phyloP scores from a whole-genome alignment of 2,113 vertebrate species.

The Apteryx mantelli region DNA sequence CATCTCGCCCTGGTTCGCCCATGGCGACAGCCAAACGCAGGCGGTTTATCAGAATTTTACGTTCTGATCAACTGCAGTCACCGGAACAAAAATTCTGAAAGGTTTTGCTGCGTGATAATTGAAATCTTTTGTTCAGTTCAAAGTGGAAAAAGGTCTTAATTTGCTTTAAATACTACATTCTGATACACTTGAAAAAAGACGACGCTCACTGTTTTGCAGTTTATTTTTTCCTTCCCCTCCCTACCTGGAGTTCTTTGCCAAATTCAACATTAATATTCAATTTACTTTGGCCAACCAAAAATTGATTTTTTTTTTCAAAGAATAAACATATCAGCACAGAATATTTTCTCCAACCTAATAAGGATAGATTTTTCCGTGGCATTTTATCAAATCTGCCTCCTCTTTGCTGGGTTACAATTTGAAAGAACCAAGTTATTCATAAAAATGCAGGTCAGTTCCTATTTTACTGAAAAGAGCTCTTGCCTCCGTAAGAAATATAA shows the following conservation, averaged over 20 bases:
- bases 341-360: conserved; percentile 38
- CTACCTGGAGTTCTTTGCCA: not conserved
- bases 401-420: not conserved
- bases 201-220: too few species aligned
- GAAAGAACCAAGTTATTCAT: not conserved
- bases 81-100: not conserved
- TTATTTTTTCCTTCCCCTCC: not conserved
- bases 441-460: conserved; percentile 11
- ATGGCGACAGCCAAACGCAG: too few species aligned
- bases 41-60: too few species aligned
- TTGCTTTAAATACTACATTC: not conserved
- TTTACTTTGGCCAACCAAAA: conserved; percentile 17
- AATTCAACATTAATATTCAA: not conserved
- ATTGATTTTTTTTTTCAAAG: not conserved
- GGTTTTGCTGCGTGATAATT: accelerated
- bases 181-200: not conserved
- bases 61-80: too few species aligned
- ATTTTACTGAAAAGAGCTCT: not conserved
- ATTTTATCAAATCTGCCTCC: conserved; percentile 26
- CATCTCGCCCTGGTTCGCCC: too few species aligned
- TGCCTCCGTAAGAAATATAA: not conserved
- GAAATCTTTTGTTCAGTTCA: not conserved
- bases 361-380: conserved; percentile 11
- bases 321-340: not conserved
- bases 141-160: not conserved